A percentile compares a stretch with the other conserved stretches of the same genome.
Conservation (phyloP, 2,113 vertebrate genomes). For the Sinocyclocheilus rhinocerous region DNA sequence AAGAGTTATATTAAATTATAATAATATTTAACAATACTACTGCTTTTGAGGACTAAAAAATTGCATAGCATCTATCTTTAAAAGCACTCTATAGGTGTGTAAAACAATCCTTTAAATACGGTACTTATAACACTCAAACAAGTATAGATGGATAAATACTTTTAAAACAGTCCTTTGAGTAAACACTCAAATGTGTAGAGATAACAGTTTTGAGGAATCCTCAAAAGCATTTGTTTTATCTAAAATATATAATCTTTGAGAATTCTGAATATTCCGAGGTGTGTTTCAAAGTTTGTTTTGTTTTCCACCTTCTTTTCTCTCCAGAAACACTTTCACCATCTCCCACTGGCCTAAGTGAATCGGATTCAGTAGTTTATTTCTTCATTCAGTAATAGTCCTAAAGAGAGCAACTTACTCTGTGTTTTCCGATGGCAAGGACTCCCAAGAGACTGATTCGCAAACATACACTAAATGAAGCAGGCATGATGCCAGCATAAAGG, state of each 20-base stretch:
- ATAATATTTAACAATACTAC: too few species aligned
- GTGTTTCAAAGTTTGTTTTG: neutral
- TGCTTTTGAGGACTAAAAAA: too few species aligned
- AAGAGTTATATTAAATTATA: too few species aligned
- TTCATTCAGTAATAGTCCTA: neutral
- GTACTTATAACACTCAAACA: too few species aligned
- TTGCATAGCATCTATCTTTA: neutral
- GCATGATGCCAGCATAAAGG: neutral
- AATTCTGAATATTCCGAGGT: neutral
- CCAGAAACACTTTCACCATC: neutral
- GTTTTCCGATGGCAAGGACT: neutral
- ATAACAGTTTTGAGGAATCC: neutral
- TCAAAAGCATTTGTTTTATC: neutral
- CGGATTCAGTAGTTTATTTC: neutral
- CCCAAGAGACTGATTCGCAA: constrained; percentile 16
- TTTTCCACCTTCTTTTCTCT: too few species aligned
- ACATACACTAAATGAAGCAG: neutral
- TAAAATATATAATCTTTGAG: neutral
- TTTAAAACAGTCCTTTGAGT: too few species aligned
- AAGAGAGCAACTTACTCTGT: neutral
- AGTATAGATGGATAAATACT: too few species aligned
- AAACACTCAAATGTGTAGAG: neutral
- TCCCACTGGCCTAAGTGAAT: too few species aligned
- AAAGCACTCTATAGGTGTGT: too few species aligned
- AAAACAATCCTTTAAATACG: neutral